Base-by-base conservation (phyloP, 2,113 vertebrate genomes). In the Uropsilus gracilis region DNA sequence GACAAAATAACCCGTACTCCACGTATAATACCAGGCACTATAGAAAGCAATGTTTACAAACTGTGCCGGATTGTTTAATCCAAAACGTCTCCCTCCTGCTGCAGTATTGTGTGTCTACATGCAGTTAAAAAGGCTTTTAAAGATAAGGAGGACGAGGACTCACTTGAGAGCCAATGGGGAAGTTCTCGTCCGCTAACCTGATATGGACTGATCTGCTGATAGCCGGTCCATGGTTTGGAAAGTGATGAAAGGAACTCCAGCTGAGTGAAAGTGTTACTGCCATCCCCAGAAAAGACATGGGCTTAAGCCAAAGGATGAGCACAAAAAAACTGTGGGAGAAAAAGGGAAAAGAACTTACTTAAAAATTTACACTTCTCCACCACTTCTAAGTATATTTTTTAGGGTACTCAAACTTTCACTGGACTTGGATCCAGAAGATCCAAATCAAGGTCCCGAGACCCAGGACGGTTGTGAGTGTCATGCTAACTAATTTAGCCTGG, bases 41-140 rank as follows among this genome's bases (percentile, higher is more conserved):
- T 94, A 95, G 87, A 92, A 95, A 78, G 96, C 73, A 94, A 87
- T 97, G 94, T 97, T 97, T 97, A 97, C 96, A 97, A 97, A 97
- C 95, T 93, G 86, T 95, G 28, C 84, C 69, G 84, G 94, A 91
- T 96, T 96, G 95, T 96, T 97, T 85, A 93, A 96, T 91, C 92
- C 91, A 87, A 96, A 97, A 90, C 8, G 75, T 84, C 96, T 97
- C 84, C 94, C 94, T 97, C 89, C 76, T 95, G 91, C 92, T 39
- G 91, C 20, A 24, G 94, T 92, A 96, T 92, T 97, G 76, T 96
- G 69, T 96, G 89, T 96, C 96, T 96, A 94, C 96, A 92, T 59
- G 92, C 93, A 92, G 84, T 97, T 96, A 94, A 91, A 96, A 96
- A 96, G 90, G 90, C 95, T 92, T 97, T 96, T 66, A 87, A 96